phyloP scores from a whole-genome alignment of 2,113 vertebrate genomes.

The Hypomesus transpacificus region DNA sequence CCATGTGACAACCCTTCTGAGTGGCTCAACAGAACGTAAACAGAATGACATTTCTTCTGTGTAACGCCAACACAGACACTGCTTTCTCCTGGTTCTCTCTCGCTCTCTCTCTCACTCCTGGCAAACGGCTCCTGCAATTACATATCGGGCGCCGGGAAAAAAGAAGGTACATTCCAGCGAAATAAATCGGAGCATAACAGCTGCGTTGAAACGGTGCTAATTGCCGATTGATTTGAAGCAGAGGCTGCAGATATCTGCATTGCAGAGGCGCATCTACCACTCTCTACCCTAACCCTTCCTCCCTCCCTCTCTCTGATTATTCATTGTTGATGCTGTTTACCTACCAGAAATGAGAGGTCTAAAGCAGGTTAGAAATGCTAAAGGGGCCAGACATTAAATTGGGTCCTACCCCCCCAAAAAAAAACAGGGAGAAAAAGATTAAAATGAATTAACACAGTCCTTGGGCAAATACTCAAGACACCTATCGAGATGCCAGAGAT shows the following conservation, averaged over 20 bases:
- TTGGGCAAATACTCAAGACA: conserved; percentile 61
- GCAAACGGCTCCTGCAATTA: conserved; percentile 63
- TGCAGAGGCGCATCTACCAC: conserved; percentile 63
- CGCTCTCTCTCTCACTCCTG: conserved; percentile 3
- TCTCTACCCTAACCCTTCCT: conserved; percentile 46
- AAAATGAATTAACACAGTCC: conserved; percentile 65
- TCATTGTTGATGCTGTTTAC: conserved; percentile 74
- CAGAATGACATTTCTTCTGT: background rate
- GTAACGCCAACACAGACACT: conserved; percentile 28
- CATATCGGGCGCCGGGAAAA: conserved; percentile 53
- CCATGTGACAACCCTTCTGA: background rate
- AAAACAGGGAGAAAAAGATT: conserved; percentile 63
- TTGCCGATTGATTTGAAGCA: conserved; percentile 72
- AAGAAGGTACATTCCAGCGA: conserved; percentile 58
- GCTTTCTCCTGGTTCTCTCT: background rate
- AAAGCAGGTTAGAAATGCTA: conserved; percentile 73
- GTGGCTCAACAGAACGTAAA: background rate
- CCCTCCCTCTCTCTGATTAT: conserved; percentile 62
- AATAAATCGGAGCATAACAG: conserved; percentile 67
- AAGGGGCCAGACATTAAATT: conserved; percentile 68
- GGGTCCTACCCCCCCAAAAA: conserved; percentile 30
- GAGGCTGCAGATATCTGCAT: conserved; percentile 65
- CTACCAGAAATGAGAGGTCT: conserved; percentile 66
- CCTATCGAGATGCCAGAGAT: conserved; percentile 55
- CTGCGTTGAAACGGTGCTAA: conserved; percentile 74